These are phyloP conservation scores for Diglossa cyanea DNA, from an alignment of 2,797 vertebrate genomes.

Conservation along the genomic window DNA sequence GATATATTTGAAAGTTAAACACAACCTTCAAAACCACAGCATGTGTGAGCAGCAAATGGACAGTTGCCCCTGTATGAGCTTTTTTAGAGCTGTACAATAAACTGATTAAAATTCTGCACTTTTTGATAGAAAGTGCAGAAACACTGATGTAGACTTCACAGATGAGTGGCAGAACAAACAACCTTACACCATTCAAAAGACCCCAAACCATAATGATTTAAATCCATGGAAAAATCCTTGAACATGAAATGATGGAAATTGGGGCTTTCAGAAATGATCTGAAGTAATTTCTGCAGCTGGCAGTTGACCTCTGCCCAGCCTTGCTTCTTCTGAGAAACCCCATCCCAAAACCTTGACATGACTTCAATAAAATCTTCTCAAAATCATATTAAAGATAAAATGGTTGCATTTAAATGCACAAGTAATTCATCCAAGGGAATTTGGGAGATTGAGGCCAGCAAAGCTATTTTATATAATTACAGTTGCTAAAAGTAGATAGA, in stretches of 20 bases:
- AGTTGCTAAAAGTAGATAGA: background rate
- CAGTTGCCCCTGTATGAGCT: background rate
- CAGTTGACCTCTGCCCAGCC: background rate
- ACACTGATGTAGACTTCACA: background rate
- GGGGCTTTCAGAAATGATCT: background rate
- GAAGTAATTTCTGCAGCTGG: background rate
- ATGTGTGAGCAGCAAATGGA: background rate
- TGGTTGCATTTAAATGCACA: background rate
- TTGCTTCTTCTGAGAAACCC: background rate
- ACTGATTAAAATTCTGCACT: background rate
- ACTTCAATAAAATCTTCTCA: background rate
- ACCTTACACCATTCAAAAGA: background rate
- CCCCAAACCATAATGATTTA: background rate
- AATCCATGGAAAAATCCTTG: background rate
- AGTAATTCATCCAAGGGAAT: background rate
- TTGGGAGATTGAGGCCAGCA: background rate
- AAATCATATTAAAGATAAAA: background rate
- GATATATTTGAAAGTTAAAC: background rate
- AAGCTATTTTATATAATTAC: background rate
- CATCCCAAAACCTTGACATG: background rate
- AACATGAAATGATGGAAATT: background rate
- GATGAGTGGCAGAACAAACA: background rate
- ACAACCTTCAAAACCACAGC: background rate
- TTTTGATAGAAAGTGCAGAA: background rate
- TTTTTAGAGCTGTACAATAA: background rate